These are phyloP conservation scores for Parnassius orleans DNA, from an alignment of 2,888 invertebrate species.

Conservation along the genomic window DNA sequence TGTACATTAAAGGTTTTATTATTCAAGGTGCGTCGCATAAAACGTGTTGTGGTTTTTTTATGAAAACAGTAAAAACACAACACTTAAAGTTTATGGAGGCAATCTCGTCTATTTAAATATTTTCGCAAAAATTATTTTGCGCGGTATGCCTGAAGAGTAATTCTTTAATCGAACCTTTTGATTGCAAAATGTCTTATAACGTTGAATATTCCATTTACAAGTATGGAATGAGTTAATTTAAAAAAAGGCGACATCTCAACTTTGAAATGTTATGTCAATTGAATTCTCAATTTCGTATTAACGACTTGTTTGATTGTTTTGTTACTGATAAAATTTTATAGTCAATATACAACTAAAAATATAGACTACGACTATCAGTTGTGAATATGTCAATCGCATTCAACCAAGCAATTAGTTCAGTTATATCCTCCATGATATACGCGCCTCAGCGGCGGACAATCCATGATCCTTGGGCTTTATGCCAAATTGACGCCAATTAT, in stretches of 20 bases:
- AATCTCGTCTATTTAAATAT: conserved; percentile 33
- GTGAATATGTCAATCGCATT: background rate
- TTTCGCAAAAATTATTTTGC: conserved; percentile 20
- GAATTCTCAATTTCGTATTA: too few relatives aligned
- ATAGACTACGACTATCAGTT: background rate
- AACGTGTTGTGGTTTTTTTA: conserved; percentile 44
- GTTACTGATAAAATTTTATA: background rate
- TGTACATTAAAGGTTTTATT: conserved; percentile 48
- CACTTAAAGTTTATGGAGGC: conserved; percentile 32
- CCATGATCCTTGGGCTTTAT: conserved; percentile 56
- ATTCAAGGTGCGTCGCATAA: conserved; percentile 50
- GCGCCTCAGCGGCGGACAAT: conserved; percentile 25
- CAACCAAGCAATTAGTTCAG: conserved; percentile 7
- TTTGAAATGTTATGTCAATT: too few relatives aligned
- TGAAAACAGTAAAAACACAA: conserved; percentile 39
- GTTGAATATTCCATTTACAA: background rate
- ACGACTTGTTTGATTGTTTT: background rate
- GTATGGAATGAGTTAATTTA: too few relatives aligned
- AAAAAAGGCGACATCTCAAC: too few relatives aligned
- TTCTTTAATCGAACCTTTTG: too few relatives aligned
- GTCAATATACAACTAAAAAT: too few relatives aligned
- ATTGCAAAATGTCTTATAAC: background rate
- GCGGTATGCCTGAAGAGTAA: background rate
- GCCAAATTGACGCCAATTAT: conserved; percentile 52
- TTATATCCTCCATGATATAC: conserved; percentile 4